Base-by-base conservation (phyloP, 2,888 invertebrate genomes). In the Hermaeophaga mercurialis region DNA sequence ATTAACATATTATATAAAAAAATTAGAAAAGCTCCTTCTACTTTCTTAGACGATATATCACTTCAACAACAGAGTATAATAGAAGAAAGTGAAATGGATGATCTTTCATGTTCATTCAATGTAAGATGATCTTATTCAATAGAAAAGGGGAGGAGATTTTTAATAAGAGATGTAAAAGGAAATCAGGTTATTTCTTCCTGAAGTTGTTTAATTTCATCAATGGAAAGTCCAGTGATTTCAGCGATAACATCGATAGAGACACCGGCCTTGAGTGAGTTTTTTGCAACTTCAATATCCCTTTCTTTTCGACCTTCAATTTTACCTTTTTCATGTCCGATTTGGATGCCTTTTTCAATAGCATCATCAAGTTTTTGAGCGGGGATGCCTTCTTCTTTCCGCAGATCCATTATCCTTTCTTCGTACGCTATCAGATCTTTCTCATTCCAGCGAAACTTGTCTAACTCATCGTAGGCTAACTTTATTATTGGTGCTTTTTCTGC, bases 361-460 rank as follows among this genome's bases (percentile, higher is more conserved):
- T 68, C 26, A 24, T 24, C 24, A 24, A 24, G 24, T 6, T 8
- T 4, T 24, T 24, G 24, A 6, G 4, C 24, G 5, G 8, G 8
- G 24, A 24, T 24, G 8, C 5, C 24, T 6, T 4, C 24, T 24
- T 24, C 24, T 24, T 24, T 64, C 31, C 33, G 53, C 43, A 66
- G 54, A 45, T 58, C 54, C 54, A 56, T 65, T 26, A 59, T 58
- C 50, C 34, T 54, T 61, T 67, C 52, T 61, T 69, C 67, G 62
- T 69, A 66, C 4, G 67, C 68, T 43, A 68, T 22, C 26, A 68
- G 61, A 12, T 69, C 67, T 59, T 69, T 55, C 62, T 69, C 66
- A 49, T 54, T 49, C 69, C 69, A 69, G 49, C n/a, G n/a, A n/a
- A n/a, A n/a, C n/a, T n/a, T n/a, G n/a, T n/a, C n/a, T n/a, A n/a